These are phyloP conservation scores for Enteromius anoplus DNA, from an alignment of 2,797 vertebrate genomes.

Conservation along the genomic window DNA sequence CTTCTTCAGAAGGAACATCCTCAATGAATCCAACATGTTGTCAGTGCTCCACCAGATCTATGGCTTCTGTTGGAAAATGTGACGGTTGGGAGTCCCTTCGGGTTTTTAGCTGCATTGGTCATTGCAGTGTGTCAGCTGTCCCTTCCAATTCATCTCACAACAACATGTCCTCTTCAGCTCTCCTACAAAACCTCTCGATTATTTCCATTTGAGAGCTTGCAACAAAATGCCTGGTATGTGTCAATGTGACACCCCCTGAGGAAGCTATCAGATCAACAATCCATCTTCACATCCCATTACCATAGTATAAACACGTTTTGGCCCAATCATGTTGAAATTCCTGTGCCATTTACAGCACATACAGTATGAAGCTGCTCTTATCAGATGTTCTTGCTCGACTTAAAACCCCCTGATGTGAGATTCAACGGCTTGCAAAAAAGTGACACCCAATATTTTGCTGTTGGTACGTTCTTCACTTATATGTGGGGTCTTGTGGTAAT, in stretches of 20 bases:
- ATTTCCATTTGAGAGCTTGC: constrained; percentile 52
- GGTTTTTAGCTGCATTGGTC: constrained; percentile 49
- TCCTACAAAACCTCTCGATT: constrained; percentile 48
- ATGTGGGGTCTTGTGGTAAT: constrained; percentile 5
- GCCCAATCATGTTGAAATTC: constrained; percentile 45
- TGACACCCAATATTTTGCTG: constrained; percentile 37
- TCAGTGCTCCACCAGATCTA: constrained; percentile 28
- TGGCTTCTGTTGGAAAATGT: constrained; percentile 20
- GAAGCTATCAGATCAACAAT: constrained; percentile 53
- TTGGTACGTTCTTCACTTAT: constrained; percentile 17
- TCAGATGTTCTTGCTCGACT: constrained; percentile 52
- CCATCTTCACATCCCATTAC: constrained; percentile 41
- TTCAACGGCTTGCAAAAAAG: constrained; percentile 48
- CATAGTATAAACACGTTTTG: constrained; percentile 49
- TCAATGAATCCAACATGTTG: constrained; percentile 22
- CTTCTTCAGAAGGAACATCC: constrained; percentile 13
- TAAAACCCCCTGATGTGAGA: constrained; percentile 27
- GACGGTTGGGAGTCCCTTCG: constrained; percentile 23
- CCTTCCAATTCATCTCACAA: constrained; percentile 47
- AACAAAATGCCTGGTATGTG: constrained; percentile 61
- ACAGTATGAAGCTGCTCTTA: constrained; percentile 41
- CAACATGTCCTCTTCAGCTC: constrained; percentile 60
- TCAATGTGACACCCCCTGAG: constrained; percentile 59
- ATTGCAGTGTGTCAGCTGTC: constrained; percentile 61
- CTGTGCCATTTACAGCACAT: constrained; percentile 39